These are phyloP conservation scores for Syngnathus typhle DNA, from an alignment of 2,113 vertebrate genomes.

Conservation along the genomic window DNA sequence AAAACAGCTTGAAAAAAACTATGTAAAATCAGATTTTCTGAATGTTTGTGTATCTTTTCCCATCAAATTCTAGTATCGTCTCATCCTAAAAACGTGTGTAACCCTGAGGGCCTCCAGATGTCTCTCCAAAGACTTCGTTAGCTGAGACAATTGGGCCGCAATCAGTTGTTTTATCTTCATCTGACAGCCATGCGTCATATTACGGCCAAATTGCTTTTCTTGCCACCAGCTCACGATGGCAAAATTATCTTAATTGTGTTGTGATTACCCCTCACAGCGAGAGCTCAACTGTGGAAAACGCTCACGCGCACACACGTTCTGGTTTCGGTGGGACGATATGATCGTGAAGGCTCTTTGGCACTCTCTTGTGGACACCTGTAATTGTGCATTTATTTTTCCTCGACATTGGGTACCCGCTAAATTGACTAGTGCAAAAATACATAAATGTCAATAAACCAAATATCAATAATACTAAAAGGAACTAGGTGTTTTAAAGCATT, in stretches of 20 bases:
- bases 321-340: background rate
- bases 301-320: slow-evolving; percentile 1
- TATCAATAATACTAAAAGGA: no score
- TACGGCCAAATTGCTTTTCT: slow-evolving; percentile 76
- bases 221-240: slow-evolving; percentile 73
- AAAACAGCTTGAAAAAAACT: no score
- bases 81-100: slow-evolving; percentile 24
- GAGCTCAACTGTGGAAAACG: slow-evolving; percentile 51
- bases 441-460: no score
- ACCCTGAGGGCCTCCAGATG: slow-evolving; percentile 70
- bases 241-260: slow-evolving; percentile 84
- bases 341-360: background rate
- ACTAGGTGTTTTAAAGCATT: no score
- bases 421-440: no score
- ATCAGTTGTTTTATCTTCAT: slow-evolving; percentile 79
- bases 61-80: no score
- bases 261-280: slow-evolving; percentile 78
- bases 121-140: slow-evolving; percentile 69
- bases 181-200: slow-evolving; percentile 72
- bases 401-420: no score
- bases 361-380: background rate
- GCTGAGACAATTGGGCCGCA: slow-evolving; percentile 74
- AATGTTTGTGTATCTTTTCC: no score
- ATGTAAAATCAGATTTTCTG: no score
- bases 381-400: background rate